Base-by-base conservation (phyloP, 1,140 invertebrate genomes). In the Hycleus cichorii region DNA sequence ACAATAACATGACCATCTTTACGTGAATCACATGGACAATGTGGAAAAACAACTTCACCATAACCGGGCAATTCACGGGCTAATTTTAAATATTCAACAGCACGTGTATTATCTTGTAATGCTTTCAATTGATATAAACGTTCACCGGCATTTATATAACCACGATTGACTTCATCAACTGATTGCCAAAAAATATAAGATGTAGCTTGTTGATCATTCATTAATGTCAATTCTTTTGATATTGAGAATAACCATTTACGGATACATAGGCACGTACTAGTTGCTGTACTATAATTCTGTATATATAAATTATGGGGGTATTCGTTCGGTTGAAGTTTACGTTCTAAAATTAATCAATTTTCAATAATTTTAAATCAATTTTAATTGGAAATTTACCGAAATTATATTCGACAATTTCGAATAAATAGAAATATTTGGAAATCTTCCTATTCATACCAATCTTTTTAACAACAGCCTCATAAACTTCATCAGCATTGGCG, bases 251-350 rank as follows among this genome's bases (percentile, higher is more conserved):
- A 75, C 95, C 95, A 99, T 76, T 93, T 93, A 43, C 91, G 82
- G 43, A 99, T 79, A 49, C 87, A 83, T n/a, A 99, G 79, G 74
- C 97, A 99, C 9, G 93, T 97, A 49, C 91, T 91, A 26, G 93
- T 95, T 24, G 95, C 95, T n/a, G 96, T 98, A 60, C 91, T 96
- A 71, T 98, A 98, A 77, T 99, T 99, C 78, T 98, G 95, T 64
- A 99, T 95, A 74, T 99, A 99, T 47, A 99, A 79, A 67, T 95
- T 93, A 76, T 99, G 95, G 0, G 95, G 95, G 62, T 94, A 92
- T 77, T 99, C 97, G 70, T 90, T 87, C 2, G 90, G 84, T 65
- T 93, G 89, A 47, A 99, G 76, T 77, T 97, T 97, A 49, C 97
- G 83, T 76, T 98, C 95, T 93, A 75, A 40, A 77, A 76, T 63